Evolutionary conservation across 2,797 vertebrate genomes (phyloP).

Genomic region (Zalophus californianus): DNA sequence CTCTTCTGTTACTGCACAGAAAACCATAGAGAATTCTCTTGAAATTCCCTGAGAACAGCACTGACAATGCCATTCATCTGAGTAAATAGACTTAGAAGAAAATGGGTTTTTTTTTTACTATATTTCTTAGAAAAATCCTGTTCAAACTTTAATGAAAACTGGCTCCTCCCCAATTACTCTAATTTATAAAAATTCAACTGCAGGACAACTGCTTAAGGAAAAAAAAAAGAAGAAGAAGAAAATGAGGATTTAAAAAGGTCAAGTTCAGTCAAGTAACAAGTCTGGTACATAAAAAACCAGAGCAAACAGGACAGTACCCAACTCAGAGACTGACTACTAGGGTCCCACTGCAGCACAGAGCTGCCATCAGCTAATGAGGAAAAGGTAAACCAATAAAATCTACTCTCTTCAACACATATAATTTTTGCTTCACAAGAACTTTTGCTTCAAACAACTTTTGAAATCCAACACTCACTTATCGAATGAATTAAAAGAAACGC

Average conservation of each 20-base stretch:
- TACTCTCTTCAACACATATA: neutral
- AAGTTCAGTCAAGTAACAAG: neutral
- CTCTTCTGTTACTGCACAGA: neutral
- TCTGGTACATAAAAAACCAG: neutral
- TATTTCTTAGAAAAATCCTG: slow-evolving; percentile 50
- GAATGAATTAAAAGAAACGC: slow-evolving; percentile 4
- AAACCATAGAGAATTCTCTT: slow-evolving; percentile 22
- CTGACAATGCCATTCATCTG: neutral
- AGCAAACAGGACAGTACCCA: neutral
- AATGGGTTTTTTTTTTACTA: neutral
- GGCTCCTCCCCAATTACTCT: slow-evolving; percentile 12
- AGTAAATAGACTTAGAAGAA: slow-evolving; percentile 43
- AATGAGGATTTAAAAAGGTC: slow-evolving; percentile 10
- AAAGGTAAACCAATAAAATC: neutral
- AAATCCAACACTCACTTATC: slow-evolving; percentile 27
- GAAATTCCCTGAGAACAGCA: slow-evolving; percentile 41
- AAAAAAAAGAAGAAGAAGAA: neutral
- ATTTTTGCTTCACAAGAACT: slow-evolving; percentile 36
- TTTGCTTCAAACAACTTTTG: neutral
- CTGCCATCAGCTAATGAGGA: neutral
- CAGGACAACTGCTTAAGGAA: neutral
- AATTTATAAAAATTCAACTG: slow-evolving; percentile 44
- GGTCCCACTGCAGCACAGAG: neutral
- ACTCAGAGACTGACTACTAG: neutral
- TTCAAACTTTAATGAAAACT: slow-evolving; percentile 44